phyloP scores from a whole-genome alignment of 2,888 invertebrate species.

The Chalcis sispes region DNA sequence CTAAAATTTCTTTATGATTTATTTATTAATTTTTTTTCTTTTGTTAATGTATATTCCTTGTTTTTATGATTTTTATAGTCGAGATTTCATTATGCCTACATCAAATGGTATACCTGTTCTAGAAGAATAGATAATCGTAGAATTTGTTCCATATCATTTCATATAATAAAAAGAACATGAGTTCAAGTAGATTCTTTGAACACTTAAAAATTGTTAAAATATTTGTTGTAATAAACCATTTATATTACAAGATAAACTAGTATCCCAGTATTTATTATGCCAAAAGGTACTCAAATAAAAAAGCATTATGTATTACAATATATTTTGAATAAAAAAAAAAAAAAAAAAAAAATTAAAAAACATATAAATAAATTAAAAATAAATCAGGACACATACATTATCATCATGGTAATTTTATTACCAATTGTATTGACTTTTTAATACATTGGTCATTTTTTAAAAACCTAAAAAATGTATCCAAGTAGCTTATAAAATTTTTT shows the following conservation, averaged over 20 bases:
- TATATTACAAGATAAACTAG: conserved; percentile 16
- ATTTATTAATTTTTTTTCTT: no score
- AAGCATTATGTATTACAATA: conserved; percentile 44
- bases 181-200: conserved; percentile 21
- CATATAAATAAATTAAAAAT: conserved; percentile 44
- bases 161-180: conserved; percentile 19
- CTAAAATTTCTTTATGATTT: conserved; percentile 31
- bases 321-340: conserved; percentile 47
- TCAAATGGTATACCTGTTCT: conserved; percentile 39
- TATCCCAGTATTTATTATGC: conserved; percentile 42
- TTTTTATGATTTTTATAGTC: conserved; percentile 22
- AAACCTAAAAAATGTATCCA: conserved; percentile 4
- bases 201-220: conserved; percentile 31
- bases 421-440: conserved; percentile 25
- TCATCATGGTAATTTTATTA: conserved; percentile 48
- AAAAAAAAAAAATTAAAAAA: conserved; percentile 36
- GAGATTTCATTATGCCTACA: conserved; percentile 39
- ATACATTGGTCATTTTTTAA: conserved; percentile 29
- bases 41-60: conserved; percentile 3
- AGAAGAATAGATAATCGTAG: conserved; percentile 32
- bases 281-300: conserved; percentile 39
- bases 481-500: not conserved
- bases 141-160: conserved; percentile 26
- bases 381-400: conserved; percentile 32
- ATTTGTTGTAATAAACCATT: conserved; percentile 18